Base-by-base conservation (phyloP, 2,888 invertebrate species). In the Neoscelio sp. region DNA sequence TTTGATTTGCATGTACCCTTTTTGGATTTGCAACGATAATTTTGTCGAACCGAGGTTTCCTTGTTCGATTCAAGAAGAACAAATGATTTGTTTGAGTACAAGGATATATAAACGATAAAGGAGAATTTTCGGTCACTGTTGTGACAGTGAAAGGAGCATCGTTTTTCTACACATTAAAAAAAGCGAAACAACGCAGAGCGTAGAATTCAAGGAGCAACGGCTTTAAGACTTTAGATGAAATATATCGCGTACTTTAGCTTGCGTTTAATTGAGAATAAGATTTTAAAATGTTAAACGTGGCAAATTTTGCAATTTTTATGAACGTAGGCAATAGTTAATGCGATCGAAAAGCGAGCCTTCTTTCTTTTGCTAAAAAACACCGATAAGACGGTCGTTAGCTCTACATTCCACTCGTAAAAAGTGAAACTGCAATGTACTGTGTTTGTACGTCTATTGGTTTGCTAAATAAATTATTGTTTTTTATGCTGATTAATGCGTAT, bases 391-490 rank as follows among this genome's bases (percentile, higher is more conserved):
- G 64, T 52, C 33, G 38, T 54, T 64, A 30, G 20, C 50, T 18
- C 28, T 10, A 52, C 60, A 60, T 60, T 46, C 18, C 35, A 35
- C 44, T 46, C 52, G 44, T 58, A 44, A 67, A 42, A 35, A 70
- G 17, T 10, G 6, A 28, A 74, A 50, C 30, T 64, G 60, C 46
- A 58, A 50, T 78, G 62, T 74, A 64, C 15, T 68, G 58, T 68
- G 74, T 78, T 74, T 68, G 58, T 78, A 78, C 81, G 83, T 83
- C 85, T 83, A 84, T 85, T 82, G 80, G 85, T 84, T n/a, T 83
- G 86, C 87, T 88, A 84, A 89, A 89, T 89, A 89, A 89, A 89
- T 89, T 88, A 88, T 89, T 89, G 87, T 89, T 89, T 89, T 88
- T 82, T 88, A 89, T 89, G 88, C 87, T 88, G 83, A 84, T 58